Evolutionary conservation across 2,888 invertebrate species (phyloP).

Genomic region (Dicyrtomina minuta): DNA sequence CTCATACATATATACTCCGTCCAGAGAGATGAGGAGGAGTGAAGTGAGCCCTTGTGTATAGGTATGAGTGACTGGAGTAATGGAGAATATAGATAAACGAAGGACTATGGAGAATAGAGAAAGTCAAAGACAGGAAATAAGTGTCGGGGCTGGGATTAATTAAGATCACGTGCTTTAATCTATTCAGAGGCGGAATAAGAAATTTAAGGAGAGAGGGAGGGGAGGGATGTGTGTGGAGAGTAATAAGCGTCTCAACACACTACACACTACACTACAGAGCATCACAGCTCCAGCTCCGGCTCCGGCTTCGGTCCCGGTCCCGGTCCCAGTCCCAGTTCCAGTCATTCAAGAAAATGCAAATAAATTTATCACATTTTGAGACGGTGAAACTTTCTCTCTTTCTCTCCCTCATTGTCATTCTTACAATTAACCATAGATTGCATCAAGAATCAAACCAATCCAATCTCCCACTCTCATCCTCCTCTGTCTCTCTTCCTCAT

Average conservation of each 20-base stretch:
- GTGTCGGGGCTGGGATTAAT: slow-evolving; percentile 35
- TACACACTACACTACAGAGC: too few species aligned
- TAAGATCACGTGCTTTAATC: slow-evolving; percentile 38
- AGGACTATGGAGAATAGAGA: slow-evolving; percentile 10
- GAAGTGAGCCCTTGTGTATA: too few species aligned
- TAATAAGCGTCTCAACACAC: slow-evolving; percentile 20
- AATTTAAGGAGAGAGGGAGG: too few species aligned
- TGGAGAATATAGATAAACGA: too few species aligned
- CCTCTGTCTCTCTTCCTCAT: not conserved
- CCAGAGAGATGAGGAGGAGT: too few species aligned
- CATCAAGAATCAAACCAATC: slow-evolving; percentile 37
- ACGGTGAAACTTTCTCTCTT: slow-evolving; percentile 31
- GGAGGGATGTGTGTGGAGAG: not conserved
- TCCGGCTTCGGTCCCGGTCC: too few species aligned
- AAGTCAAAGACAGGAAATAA: slow-evolving; percentile 33
- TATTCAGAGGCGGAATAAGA: slow-evolving; percentile 27
- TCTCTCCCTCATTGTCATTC: slow-evolving; percentile 31
- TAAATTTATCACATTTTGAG: slow-evolving; percentile 38
- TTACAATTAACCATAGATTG: slow-evolving; percentile 33
- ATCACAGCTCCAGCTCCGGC: too few species aligned
- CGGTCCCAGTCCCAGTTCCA: too few species aligned
- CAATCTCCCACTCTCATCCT: slow-evolving; percentile 25
- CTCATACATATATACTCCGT: too few species aligned
- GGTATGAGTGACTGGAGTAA: too few species aligned
- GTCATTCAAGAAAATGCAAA: slow-evolving; percentile 36